phyloP scores from a whole-genome alignment of 2,888 invertebrate genomes.

The Agrotis clavis region DNA sequence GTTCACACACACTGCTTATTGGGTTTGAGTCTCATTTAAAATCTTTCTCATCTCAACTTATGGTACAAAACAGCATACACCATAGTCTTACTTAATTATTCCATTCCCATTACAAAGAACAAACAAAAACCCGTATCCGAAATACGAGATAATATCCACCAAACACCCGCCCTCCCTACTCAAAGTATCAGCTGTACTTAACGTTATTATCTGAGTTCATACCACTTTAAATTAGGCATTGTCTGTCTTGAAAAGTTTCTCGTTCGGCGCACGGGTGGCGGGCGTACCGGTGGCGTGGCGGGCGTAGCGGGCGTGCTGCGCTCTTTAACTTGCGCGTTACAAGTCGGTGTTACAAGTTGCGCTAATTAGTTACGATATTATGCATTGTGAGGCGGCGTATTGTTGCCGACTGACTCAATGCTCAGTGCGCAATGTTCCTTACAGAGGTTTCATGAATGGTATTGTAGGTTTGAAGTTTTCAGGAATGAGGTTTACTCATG shows the following conservation, averaged over 20 bases:
- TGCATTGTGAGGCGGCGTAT: conserved; percentile 61
- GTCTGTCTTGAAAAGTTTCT: conserved; percentile 67
- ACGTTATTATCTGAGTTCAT: conserved; percentile 70
- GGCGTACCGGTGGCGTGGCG: conserved; percentile 19
- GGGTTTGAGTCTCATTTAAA: too few relatives aligned
- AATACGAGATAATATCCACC: conserved; percentile 23
- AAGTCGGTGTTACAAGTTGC: conserved; percentile 55
- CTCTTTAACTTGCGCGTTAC: conserved; percentile 59
- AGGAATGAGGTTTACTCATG: not conserved
- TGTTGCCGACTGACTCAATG: conserved; percentile 41
- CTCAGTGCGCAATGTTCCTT: conserved; percentile 6
- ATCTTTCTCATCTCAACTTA: too few relatives aligned
- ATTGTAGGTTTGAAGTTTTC: conserved; percentile 1
- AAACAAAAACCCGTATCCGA: conserved; percentile 1
- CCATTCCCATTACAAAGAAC: not conserved
- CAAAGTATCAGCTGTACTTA: conserved; percentile 66
- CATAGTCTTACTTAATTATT: not conserved
- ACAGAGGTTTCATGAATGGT: conserved; percentile 10
- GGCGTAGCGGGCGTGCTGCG: conserved; percentile 38
- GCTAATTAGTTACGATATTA: conserved; percentile 69
- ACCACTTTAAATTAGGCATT: conserved; percentile 72
- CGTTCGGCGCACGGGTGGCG: conserved; percentile 17
- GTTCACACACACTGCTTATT: too few relatives aligned
- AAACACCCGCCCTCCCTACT: conserved; percentile 34
- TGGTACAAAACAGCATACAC: too few relatives aligned